phyloP scores from a whole-genome alignment of 2,888 invertebrate genomes.

The Drosophila affinis region DNA sequence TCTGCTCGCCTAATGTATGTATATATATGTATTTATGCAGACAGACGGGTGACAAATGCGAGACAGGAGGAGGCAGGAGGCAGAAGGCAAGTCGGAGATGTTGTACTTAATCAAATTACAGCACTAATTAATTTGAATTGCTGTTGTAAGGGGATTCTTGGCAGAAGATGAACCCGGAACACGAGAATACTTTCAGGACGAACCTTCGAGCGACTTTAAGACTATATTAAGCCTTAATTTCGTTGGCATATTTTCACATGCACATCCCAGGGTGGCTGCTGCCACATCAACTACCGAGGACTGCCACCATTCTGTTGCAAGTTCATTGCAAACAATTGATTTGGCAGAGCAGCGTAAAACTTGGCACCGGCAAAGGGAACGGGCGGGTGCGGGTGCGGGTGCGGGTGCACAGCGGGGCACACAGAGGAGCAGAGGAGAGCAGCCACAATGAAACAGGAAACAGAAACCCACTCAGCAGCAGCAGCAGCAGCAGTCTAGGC shows the following conservation, averaged over 20 bases:
- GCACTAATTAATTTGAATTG: slow-evolving; percentile 76
- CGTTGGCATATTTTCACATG: background rate
- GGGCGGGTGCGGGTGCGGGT: background rate
- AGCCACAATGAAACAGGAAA: slow-evolving; percentile 21
- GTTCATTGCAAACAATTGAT: slow-evolving; percentile 80
- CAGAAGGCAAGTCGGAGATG: slow-evolving; percentile 5
- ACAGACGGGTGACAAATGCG: slow-evolving; percentile 16
- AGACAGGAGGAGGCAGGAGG: slow-evolving; percentile 1
- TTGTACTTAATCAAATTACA: slow-evolving; percentile 72
- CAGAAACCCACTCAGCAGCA: slow-evolving; percentile 41
- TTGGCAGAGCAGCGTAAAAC: slow-evolving; percentile 76
- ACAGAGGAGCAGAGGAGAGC: no score
- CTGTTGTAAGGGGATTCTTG: slow-evolving; percentile 41
- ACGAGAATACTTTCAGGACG: slow-evolving; percentile 3
- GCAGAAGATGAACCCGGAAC: slow-evolving; percentile 45
- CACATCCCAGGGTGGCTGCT: slow-evolving; percentile 23
- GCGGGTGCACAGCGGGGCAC: no score
- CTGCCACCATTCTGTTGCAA: slow-evolving; percentile 57
- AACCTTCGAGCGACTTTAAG: background rate
- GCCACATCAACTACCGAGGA: slow-evolving; percentile 20
- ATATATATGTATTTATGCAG: slow-evolving; percentile 40
- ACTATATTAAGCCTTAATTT: background rate
- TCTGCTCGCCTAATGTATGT: background rate
- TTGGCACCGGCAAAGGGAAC: slow-evolving; percentile 67
- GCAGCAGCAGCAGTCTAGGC: slow-evolving; percentile 6